Percentiles rank a stretch among this genome's conserved stretches.
Evolutionary conservation across 2,888 invertebrate genomes (phyloP).

Genomic region (Dicranocentrus wangi): DNA sequence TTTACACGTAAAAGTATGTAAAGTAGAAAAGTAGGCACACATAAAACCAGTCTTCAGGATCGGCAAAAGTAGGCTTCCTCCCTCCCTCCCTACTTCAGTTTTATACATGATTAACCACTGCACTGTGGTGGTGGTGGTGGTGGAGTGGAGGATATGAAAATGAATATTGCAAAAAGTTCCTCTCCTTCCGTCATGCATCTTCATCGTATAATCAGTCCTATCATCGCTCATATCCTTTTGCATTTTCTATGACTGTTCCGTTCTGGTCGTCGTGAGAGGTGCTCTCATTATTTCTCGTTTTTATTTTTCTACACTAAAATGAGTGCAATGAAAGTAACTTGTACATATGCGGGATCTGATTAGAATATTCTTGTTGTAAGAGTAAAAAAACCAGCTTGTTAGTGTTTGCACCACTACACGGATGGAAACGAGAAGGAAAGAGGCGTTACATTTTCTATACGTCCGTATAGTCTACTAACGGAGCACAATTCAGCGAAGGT

Average conservation of each 20-base stretch:
- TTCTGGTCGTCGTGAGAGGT: not conserved
- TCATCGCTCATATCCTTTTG: conserved; percentile 15
- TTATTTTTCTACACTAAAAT: not conserved
- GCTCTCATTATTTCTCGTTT: conserved; percentile 36
- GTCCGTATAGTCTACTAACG: not conserved
- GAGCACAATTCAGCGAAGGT: not conserved
- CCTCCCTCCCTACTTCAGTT: conserved; percentile 4
- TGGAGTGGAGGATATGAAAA: not conserved
- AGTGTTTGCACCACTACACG: not conserved
- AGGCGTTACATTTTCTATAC: not conserved
- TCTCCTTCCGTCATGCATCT: not conserved
- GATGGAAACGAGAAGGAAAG: not conserved
- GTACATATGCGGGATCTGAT: not conserved
- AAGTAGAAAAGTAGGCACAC: conserved; percentile 41
- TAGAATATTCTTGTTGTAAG: not conserved
- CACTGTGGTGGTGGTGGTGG: not conserved
- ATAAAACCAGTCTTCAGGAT: conserved; percentile 41
- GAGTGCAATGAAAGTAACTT: conserved; percentile 44
- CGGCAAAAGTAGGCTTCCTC: conserved; percentile 50
- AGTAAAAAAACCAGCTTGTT: not conserved
- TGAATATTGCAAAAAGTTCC: conserved; percentile 1
- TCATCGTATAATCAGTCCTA: not conserved
- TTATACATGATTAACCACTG: not conserved
- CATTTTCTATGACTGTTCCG: not conserved
- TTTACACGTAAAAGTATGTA: too few species aligned